Base-by-base conservation (phyloP, 2,888 invertebrate genomes). In the Fissipunctia ypsillon region DNA sequence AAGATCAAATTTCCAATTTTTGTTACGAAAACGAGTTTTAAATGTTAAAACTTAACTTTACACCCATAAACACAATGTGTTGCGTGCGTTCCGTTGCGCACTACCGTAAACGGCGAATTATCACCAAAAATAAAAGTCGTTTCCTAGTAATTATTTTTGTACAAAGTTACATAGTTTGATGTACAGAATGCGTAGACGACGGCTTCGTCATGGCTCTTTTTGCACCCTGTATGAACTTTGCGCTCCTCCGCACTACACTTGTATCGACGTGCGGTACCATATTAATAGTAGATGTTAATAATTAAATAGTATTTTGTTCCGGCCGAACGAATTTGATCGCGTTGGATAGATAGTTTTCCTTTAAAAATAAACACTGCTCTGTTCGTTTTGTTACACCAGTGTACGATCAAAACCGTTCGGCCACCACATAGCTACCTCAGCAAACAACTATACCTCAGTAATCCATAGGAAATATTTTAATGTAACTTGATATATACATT, bases 371-470 rank as follows among this genome's bases (percentile, higher is more conserved):
- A 59, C 78, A 43, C 79, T 65, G 73, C 72, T 73, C 71, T 66
- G 64, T 73, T 80, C 25, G 14, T 75, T 71, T 50, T 45, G 73
- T 74, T 72, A 31, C 61, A 68, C 71, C 76, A 73, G 72, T 76
- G 69, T 45, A n/a, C 64, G 72, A 60, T 76, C 77, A 63, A 69
- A 69, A 22, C 63, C 76, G 78, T 66, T 65, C 78, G 78, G 61
- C 78, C 82, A 68, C 69, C 80, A 75, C 76, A 76, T 89, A 91
- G 89, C 96, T 95, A 95, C 96, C 96, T 96, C 95, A 94, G 84
- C 90, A 86, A 94, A 94, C 92, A 87, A 93, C 84, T 89, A 92
- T 96, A 96, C 96, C 96, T 96, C 96, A 95, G 89, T 93, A 93
- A 94, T 91, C 93, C 92, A 93, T 95, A 95, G 94, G 91, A 91